Base-by-base conservation (phyloP, 2,113 vertebrate genomes). In the Myotis lucifugus region DNA sequence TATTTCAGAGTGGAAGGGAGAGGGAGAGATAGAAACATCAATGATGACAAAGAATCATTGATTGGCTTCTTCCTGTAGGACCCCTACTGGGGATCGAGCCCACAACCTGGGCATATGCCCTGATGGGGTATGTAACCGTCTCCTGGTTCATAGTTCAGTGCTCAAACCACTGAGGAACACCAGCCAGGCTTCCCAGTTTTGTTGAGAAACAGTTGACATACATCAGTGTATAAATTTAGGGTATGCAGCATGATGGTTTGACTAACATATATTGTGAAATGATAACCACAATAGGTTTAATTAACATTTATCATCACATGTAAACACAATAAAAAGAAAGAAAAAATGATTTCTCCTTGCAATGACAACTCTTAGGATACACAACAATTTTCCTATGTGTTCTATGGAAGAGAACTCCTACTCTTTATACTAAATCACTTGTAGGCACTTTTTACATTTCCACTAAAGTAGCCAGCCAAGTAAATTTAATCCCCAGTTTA, bases 361-460 rank as follows among this genome's bases (percentile, higher is more conserved):
- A 6, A 83, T 48, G 27, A 66, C 18, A 84, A 48, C 18, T 84
- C 29, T 66, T 89, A 67, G 56, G 14, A 34, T 34, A 56, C 48
- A 76, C 19, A 67, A 77, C 7, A 52, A 67, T 46, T 67, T 78
- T 64, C 46, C 46, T 78, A 2, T 89, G 66, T 52, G 37, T 77
- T 64, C 8, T 78, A 32, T 3, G 19, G 14, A 40, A 89, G 25
- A 77, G 18, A 15, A 27, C 29, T 85, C 29, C 7, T 69, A n/a
- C 21, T 84, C 23, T 86, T 93, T 83, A 32, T 34, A 15, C 5
- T n/a, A 79, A 82, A 86, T 87, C 21, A 56, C 79, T 67, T 66
- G 17, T 59, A 73, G 70, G 40, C 50, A 76, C 37, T 93, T 96
- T 77, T 72, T 66, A 72, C 25, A 79, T 95, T 82, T 88, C 32